These are phyloP conservation scores for Chrysolina americana DNA, from an alignment of 2,888 invertebrate species.

Conservation along the genomic window DNA sequence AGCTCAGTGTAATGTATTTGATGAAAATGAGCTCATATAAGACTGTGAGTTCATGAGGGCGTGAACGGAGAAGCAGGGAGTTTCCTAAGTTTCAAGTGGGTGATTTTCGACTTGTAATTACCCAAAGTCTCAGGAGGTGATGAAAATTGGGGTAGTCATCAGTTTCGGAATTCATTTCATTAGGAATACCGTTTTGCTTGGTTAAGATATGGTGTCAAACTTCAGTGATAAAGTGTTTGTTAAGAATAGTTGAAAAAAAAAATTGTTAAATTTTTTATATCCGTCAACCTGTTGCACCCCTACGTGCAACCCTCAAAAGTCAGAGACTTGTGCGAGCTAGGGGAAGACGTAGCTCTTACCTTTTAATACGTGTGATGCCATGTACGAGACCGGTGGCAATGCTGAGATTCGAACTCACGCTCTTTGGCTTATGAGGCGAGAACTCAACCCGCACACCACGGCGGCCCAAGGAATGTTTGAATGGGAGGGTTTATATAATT, in stretches of 20 bases:
- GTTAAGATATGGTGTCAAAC: neutral
- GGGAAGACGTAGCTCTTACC: no score
- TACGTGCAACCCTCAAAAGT: no score
- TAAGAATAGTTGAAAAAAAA: no score
- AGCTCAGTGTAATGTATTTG: constrained; percentile 4
- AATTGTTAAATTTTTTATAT: constrained; percentile 1
- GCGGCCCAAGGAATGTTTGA: no score
- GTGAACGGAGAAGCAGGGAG: neutral
- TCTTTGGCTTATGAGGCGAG: no score
- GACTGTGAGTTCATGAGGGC: neutral
- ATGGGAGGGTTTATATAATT: no score
- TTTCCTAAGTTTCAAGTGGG: constrained; percentile 1
- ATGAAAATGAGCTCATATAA: neutral
- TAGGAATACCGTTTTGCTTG: neutral
- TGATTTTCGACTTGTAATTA: neutral
- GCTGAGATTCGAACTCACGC: no score
- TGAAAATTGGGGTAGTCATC: neutral
- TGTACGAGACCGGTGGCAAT: no score
- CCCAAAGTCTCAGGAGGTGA: neutral
- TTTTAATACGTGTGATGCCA: no score
- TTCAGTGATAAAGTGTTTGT: neutral
- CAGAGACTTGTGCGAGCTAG: no score
- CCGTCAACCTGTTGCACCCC: no score
- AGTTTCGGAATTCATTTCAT: constrained; percentile 1
- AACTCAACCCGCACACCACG: no score